Evolutionary conservation across 2,888 invertebrate species (phyloP).

Genomic region (Oxycera nigricornis): DNA sequence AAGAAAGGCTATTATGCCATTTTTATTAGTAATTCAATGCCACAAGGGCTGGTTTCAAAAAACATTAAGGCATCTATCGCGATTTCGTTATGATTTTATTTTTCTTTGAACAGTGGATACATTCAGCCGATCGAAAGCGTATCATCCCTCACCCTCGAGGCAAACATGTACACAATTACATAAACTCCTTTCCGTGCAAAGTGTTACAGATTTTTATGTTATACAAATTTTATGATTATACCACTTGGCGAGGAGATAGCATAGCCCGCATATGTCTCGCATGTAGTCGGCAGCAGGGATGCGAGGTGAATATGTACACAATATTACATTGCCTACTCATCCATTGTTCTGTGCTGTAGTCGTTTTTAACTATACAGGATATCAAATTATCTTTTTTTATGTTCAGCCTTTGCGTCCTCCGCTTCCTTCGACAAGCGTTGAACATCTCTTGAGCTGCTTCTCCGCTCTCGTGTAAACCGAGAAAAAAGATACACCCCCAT

Average conservation of each 20-base stretch:
- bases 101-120: too few species aligned
- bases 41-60: too few species aligned
- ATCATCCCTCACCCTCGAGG: neutral
- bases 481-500: neutral
- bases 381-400: constrained; percentile 47
- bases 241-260: constrained; percentile 16
- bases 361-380: constrained; percentile 47
- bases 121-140: too few species aligned
- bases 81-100: too few species aligned
- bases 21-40: too few species aligned
- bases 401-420: neutral
- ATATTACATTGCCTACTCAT: constrained; percentile 37
- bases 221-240: constrained; percentile 46
- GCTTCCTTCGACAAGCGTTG: constrained; percentile 11
- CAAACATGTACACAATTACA: neutral
- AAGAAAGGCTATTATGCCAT: too few species aligned
- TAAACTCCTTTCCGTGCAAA: constrained; percentile 7
- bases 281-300: neutral
- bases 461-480: neutral
- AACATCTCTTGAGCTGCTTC: constrained; percentile 28
- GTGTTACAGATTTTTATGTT: constrained; percentile 44
- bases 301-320: neutral
- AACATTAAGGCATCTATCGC: too few species aligned
- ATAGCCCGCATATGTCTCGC: neutral
- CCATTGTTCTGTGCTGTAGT: constrained; percentile 44